phyloP scores from a whole-genome alignment of 2,113 vertebrate species.

The Edolisoma coerulescens region DNA sequence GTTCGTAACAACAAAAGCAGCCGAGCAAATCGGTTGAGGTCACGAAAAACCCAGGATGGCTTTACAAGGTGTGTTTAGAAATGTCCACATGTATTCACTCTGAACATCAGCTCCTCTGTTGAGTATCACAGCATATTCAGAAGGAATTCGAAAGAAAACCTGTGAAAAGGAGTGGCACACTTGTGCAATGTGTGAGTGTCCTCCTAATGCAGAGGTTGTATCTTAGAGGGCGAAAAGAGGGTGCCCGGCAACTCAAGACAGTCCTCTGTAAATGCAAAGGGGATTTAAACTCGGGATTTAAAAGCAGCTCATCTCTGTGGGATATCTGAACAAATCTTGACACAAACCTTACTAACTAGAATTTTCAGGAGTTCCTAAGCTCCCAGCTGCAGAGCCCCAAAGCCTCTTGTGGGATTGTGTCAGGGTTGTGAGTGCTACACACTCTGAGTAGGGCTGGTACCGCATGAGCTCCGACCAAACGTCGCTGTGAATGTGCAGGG shows the following conservation, averaged over 20 bases:
- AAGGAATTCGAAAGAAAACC: not conserved
- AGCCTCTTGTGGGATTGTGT: not conserved
- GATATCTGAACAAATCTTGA: not conserved
- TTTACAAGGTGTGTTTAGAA: not conserved
- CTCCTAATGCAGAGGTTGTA: not conserved
- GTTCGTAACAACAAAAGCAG: not conserved
- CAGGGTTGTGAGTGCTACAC: not conserved
- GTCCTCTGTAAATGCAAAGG: not conserved
- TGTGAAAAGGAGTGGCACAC: rapidly evolving
- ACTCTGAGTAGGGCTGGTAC: not conserved
- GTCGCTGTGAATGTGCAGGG: rapidly evolving
- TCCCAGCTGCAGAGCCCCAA: not conserved
- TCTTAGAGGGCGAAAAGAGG: not conserved
- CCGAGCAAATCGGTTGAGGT: not conserved
- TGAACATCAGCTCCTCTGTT: not conserved
- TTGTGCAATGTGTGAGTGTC: not conserved
- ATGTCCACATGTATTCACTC: not conserved
- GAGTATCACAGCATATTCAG: not conserved
- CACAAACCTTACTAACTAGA: not conserved
- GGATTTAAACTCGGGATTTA: not conserved
- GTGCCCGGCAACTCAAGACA: not conserved
- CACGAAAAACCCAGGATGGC: not conserved
- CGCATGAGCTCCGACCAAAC: not conserved
- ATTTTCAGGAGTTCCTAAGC: not conserved
- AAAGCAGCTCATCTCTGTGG: not conserved